Base-by-base conservation (phyloP, 2,888 invertebrate species). In the Synergus umbraculus region DNA sequence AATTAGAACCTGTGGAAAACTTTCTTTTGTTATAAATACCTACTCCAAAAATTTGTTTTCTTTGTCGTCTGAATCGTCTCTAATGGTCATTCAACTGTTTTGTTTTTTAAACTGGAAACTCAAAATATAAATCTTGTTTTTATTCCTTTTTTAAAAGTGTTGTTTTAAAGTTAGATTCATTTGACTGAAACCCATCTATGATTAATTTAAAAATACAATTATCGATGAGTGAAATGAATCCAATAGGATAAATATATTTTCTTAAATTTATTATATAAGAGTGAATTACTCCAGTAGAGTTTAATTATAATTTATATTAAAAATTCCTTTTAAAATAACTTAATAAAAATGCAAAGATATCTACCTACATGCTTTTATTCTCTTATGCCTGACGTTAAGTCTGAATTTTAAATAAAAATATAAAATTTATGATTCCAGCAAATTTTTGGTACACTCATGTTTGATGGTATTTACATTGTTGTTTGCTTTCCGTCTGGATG, bases 371-470 rank as follows among this genome's bases (percentile, higher is more conserved):
- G 64, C 37, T 41, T 29, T 9, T 69, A 29, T 29, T 29, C 29
- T 2, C 29, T 29, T 29, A 29, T 29, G 3, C 29, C 3, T 29
- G 29, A 29, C 29, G 29, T 3, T 18, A 77, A 81, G 60, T 43
- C 64, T 10, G 15, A 46, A 2, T 37, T 64, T 44, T 41, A 41
- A 43, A 15, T 84, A 41, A 44, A 76, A 63, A 15, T 66, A 1
- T n/a, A 41, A 66, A 80, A 81, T 83, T 85, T 87, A 89, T 89
- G 89, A 89, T 94, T 95, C 81, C 95, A 99, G 99, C 93, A 99
- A 99, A 94, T 99, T 99, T 93, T 95, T 99, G 87, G 98, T 99
- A 76, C 98, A 99, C 93, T 95, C 96, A 88, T 98, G 98, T 93
- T 94, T 99, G 87, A 95, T 98, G 91, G 94, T 97, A 86, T 99